phyloP scores from a whole-genome alignment of 2,797 vertebrate genomes.

The Champsocephalus esox region DNA sequence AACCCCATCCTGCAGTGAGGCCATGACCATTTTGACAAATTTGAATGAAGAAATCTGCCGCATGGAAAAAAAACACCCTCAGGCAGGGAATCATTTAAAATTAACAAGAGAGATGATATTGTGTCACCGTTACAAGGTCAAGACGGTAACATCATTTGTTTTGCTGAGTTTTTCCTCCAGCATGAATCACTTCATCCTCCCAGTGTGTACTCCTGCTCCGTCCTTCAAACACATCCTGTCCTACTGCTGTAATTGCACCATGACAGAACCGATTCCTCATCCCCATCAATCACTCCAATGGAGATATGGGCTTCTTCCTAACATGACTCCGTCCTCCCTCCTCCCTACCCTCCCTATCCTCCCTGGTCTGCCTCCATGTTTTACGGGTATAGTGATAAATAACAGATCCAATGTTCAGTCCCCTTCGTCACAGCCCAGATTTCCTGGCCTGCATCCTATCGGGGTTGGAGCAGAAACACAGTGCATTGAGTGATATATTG shows the following conservation, averaged over 20 bases:
- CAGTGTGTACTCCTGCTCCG: conserved; percentile 47
- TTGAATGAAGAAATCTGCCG: conserved; percentile 57
- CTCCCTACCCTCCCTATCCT: conserved; percentile 30
- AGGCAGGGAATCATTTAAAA: conserved; percentile 63
- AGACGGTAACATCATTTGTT: conserved; percentile 69
- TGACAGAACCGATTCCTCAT: conserved; percentile 71
- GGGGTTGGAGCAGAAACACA: conserved; percentile 52
- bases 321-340: conserved; percentile 44
- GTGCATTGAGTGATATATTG: conserved; percentile 67
- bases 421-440: conserved; percentile 41
- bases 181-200: conserved; percentile 65
- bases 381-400: conserved; percentile 73
- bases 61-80: conserved; percentile 4
- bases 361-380: conserved; percentile 58
- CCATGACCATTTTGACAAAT: conserved; percentile 11
- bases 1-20: conserved; percentile 27
- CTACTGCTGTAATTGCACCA: conserved; percentile 75
- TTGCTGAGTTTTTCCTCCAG: conserved; percentile 48
- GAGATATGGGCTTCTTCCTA: conserved; percentile 63
- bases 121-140: conserved; percentile 70
- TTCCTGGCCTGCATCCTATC: conserved; percentile 68
- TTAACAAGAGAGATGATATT: conserved; percentile 68
- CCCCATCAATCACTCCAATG: conserved; percentile 74
- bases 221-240: conserved; percentile 79
- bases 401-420: conserved; percentile 57